Percentiles rank a stretch among this genome's conserved stretches.
Conservation (phyloP, 2,888 invertebrate genomes). For the Apantesis nais region DNA sequence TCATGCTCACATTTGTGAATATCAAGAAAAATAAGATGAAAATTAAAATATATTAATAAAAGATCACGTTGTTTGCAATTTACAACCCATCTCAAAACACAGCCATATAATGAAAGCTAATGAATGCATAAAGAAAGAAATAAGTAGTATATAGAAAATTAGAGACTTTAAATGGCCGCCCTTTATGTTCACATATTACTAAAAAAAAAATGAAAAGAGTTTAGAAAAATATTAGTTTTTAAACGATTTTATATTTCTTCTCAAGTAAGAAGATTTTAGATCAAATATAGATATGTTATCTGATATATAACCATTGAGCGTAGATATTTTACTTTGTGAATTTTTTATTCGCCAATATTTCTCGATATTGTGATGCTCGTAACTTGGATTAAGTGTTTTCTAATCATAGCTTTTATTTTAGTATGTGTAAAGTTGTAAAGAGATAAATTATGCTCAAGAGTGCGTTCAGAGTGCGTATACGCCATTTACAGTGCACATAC, state of each 20-base stretch:
- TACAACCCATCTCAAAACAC: not conserved
- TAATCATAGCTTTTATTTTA: not conserved
- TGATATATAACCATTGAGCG: not conserved
- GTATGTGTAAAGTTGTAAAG: not conserved
- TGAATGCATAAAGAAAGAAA: slow-evolving; percentile 29
- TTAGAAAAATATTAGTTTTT: not conserved
- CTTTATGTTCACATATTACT: not conserved
- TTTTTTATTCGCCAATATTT: not conserved
- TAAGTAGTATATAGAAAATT: not conserved
- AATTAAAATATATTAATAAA: slow-evolving; percentile 6
- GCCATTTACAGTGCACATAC: slow-evolving; percentile 53
- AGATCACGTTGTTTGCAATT: not conserved
- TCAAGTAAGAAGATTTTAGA: not conserved
- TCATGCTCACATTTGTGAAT: slow-evolving; percentile 5
- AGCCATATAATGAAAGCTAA: slow-evolving; percentile 26
- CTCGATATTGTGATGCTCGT: not conserved
- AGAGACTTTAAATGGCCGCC: slow-evolving; percentile 9
- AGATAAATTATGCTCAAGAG: slow-evolving; percentile 26
- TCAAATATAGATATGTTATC: not conserved
- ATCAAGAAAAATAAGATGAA: not conserved
- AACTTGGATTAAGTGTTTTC: not conserved
- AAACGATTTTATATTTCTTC: not conserved
- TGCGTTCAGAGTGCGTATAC: slow-evolving; percentile 34
- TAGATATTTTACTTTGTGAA: not conserved
- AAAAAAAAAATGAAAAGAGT: not conserved